phyloP scores from a whole-genome alignment of 2,797 vertebrate genomes.

The Chelon labrosus region DNA sequence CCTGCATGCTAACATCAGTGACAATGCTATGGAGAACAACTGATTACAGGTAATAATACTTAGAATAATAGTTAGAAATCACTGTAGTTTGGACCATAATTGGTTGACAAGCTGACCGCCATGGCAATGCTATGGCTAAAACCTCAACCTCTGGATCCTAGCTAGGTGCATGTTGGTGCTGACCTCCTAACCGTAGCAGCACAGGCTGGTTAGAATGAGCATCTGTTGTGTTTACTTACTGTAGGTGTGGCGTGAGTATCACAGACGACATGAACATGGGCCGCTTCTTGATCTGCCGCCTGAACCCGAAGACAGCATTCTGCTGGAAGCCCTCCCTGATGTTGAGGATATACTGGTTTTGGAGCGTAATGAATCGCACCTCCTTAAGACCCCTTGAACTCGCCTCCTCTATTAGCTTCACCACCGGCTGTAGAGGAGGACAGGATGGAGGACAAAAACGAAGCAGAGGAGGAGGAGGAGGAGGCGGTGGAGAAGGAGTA shows the following conservation, averaged over 20 bases:
- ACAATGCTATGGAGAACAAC: too few relatives aligned
- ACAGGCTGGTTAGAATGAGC: background rate
- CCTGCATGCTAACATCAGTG: too few relatives aligned
- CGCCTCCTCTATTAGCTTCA: conserved; percentile 95
- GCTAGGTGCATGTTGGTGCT: background rate
- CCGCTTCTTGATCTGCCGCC: conserved; percentile 94
- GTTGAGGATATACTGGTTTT: conserved; percentile 97
- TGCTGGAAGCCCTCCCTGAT: conserved; percentile 95
- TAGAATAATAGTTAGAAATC: too few relatives aligned
- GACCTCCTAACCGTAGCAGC: background rate
- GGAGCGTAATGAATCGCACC: conserved; percentile 96
- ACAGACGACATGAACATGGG: conserved; percentile 94
- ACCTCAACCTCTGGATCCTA: background rate
- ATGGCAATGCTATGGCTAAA: too few relatives aligned
- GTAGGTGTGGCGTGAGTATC: conserved; percentile 91
- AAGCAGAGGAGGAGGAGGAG: background rate
- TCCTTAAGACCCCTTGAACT: conserved; percentile 93
- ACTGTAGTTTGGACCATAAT: background rate
- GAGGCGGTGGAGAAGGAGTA: background rate
- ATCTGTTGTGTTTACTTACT: conserved; percentile 84
- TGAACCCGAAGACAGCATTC: conserved; percentile 91
- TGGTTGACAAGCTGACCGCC: background rate
- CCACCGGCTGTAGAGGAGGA: conserved; percentile 87
- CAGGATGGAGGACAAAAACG: conserved; percentile 1
- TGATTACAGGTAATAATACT: too few relatives aligned